These are phyloP conservation scores for Acomys russatus DNA, from an alignment of 2,797 vertebrate genomes.

Conservation along the genomic window DNA sequence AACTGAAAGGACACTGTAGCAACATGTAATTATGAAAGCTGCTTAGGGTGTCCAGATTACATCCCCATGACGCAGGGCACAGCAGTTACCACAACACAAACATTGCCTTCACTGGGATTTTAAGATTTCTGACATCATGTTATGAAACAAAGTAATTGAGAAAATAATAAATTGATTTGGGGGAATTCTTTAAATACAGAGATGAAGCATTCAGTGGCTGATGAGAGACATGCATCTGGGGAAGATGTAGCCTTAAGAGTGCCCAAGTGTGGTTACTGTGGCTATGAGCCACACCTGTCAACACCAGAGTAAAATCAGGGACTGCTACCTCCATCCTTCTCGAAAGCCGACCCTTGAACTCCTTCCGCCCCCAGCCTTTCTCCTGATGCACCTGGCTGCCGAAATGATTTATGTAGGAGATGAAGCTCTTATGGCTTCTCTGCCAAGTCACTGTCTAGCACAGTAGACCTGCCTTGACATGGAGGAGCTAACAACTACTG, in stretches of 20 bases:
- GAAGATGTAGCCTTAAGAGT: background rate
- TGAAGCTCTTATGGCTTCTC: background rate
- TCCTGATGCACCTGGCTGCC: background rate
- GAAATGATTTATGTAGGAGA: background rate
- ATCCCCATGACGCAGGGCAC: constrained; percentile 56
- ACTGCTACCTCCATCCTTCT: background rate
- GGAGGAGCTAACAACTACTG: background rate
- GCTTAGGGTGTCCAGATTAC: constrained; percentile 53
- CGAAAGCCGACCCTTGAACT: background rate
- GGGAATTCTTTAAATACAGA: constrained; percentile 39
- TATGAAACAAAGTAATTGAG: constrained; percentile 56
- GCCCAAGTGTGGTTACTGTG: background rate
- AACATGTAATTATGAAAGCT: constrained; percentile 75
- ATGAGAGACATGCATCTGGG: background rate
- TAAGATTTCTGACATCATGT: constrained; percentile 70
- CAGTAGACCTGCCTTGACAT: background rate
- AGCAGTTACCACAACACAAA: constrained; percentile 54
- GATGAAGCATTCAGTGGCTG: background rate
- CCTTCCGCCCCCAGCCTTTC: background rate
- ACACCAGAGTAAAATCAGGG: background rate
- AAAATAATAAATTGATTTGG: constrained; percentile 60
- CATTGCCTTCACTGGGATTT: constrained; percentile 53
- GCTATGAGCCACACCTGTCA: background rate
- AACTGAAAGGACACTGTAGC: constrained; percentile 46
- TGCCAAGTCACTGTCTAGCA: background rate